Percentiles rank a stretch among this genome's conserved stretches.
Conservation (phyloP, 2,888 invertebrate species). For the Aspidiotus destructor region DNA sequence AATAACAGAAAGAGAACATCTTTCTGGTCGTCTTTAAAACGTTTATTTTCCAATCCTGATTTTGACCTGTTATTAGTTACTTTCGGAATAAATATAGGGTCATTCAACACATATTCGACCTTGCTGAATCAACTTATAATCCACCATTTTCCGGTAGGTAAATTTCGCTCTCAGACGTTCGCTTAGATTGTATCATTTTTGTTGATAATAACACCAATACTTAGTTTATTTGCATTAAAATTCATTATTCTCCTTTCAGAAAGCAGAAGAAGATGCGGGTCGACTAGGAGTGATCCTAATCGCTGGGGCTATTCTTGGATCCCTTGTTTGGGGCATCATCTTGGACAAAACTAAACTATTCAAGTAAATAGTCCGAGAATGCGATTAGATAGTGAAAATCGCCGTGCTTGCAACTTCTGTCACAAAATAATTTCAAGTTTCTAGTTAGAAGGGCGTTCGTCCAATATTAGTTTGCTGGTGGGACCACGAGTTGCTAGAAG, state of each 20-base stretch:
- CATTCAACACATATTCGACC: conserved; percentile 61
- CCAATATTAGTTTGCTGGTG: conserved; percentile 38
- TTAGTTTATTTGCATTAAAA: too few relatives aligned
- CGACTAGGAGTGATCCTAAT: conserved; percentile 85
- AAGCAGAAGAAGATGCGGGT: conserved; percentile 67
- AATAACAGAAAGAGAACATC: conserved; percentile 27
- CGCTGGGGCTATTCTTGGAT: conserved; percentile 86
- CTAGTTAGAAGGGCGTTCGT: too few relatives aligned
- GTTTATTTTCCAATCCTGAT: conserved; percentile 48
- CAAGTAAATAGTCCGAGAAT: conserved; percentile 55
- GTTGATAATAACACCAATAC: too few relatives aligned
- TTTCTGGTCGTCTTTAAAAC: conserved; percentile 42
- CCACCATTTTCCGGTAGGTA: conserved; percentile 43
- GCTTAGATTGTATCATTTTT: too few relatives aligned
- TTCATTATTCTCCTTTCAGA: conserved; percentile 40
- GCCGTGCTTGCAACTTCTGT: too few relatives aligned
- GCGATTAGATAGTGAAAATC: too few relatives aligned
- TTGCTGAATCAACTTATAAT: conserved; percentile 47
- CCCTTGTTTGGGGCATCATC: conserved; percentile 78
- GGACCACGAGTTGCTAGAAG: too few relatives aligned
- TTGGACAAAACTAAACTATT: conserved; percentile 88
- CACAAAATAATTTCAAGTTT: too few relatives aligned
- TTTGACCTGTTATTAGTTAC: conserved; percentile 52
- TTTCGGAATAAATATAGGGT: conserved; percentile 61
- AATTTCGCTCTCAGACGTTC: too few relatives aligned